Base-by-base conservation (phyloP, 2,888 invertebrate genomes). In the Drosophila meridiana region DNA sequence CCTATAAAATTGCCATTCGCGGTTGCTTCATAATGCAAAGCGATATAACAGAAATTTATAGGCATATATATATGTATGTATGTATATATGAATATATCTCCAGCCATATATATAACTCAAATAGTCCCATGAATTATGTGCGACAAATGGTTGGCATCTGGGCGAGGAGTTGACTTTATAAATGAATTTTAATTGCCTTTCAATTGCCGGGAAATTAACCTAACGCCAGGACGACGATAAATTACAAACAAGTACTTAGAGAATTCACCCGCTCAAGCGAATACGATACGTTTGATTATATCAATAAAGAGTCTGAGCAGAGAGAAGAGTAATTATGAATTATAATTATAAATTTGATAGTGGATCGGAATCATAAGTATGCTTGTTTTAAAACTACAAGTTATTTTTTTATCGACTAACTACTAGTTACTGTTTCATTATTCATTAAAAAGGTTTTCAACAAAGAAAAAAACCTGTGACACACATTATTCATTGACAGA, bases 121-220 rank as follows among this genome's bases (percentile, higher is more conserved):
- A 52, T 52, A 60, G 61, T 26, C 58, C 56, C 71, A 74, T 87
- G 64, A 81, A 73, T 83, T 76, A 88, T 81, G 82, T 61, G 68
- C 71, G 73, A 71, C 84, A 70, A 87, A 82, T 80, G 73, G 50
- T 43, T 56, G 77, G 70, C 42, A 50, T 48, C 62, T 52, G 47
- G 32, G 48, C 30, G 47, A 9, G 28, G 48, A 66, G 57, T 59
- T 52, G 57, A 47, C 55, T 74, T 73, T 69, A 76, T 80, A 88
- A 90, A 88, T 87, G 70, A 73, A 76, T 75, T 83, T 81, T 89
- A 88, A 87, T 86, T 86, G 88, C 76, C 63, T 63, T 78, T 76
- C 90, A 90, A 87, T 90, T 87, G 90, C 66, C 52, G 47, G 69
- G 65, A 83, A 90, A 88, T 90, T 86, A 86, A 72, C 73, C 68